These are phyloP conservation scores for Chrysocyon brachyurus DNA, from an alignment of 2,797 vertebrate species.

Conservation along the genomic window DNA sequence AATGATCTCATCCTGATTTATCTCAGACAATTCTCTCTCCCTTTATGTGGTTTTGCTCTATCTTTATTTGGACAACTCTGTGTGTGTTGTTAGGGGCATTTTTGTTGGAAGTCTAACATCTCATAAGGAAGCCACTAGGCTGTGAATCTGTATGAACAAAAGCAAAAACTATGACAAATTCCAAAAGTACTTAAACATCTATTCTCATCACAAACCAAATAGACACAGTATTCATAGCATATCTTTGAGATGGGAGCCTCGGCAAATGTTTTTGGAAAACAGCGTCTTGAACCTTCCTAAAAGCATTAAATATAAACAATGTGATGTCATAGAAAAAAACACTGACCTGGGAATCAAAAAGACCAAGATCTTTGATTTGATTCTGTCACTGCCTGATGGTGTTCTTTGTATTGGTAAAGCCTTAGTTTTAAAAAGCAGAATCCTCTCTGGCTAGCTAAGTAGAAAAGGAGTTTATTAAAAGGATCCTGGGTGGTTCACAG, in stretches of 20 bases:
- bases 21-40: conserved; percentile 63
- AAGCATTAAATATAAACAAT: conserved; percentile 65
- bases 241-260: conserved; percentile 41
- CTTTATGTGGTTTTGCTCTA: conserved; percentile 61
- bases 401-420: conserved; percentile 64
- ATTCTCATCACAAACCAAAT: conserved; percentile 1
- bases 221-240: conserved; percentile 32
- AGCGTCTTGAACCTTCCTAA: conserved; percentile 79
- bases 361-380: conserved; percentile 57
- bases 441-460: conserved; percentile 61
- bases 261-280: conserved; percentile 67
- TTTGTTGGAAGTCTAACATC: conserved; percentile 64
- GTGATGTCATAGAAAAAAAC: conserved; percentile 56
- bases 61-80: conserved; percentile 67
- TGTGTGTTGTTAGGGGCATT: conserved; percentile 57
- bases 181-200: conserved; percentile 14
- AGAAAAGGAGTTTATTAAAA: conserved; percentile 69
- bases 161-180: conserved; percentile 57
- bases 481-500: conserved; percentile 56
- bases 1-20: conserved; percentile 72
- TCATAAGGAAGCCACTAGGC: conserved; percentile 60
- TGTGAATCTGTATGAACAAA: conserved; percentile 55
- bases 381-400: conserved; percentile 55
- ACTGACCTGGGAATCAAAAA: conserved; percentile 62
- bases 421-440: conserved; percentile 69